These are phyloP conservation scores for Jacana jacana DNA, from an alignment of 2,113 vertebrate species.

Conservation along the genomic window DNA sequence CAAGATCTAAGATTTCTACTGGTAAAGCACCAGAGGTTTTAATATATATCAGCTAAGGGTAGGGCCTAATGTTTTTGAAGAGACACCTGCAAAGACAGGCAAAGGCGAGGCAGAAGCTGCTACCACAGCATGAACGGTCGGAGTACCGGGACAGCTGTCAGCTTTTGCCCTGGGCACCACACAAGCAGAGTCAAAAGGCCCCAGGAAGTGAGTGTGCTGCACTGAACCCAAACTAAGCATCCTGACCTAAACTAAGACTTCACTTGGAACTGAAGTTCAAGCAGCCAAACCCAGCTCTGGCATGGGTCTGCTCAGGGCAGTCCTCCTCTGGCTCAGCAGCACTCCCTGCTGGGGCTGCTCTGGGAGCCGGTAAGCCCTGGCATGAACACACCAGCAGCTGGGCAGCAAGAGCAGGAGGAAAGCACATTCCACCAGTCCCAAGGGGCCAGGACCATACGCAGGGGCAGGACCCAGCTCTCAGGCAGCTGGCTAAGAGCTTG, in stretches of 20 bases:
- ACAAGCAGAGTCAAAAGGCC: not conserved
- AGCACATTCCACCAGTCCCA: not conserved
- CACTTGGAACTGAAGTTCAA: not conserved
- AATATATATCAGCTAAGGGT: not conserved
- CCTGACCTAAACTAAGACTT: not conserved
- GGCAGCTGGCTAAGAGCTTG: not conserved
- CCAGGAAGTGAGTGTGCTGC: fast-evolving
- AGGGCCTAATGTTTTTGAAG: not conserved
- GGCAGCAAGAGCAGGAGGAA: not conserved
- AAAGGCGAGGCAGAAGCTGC: not conserved
- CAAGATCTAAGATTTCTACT: fast-evolving
- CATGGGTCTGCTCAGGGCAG: not conserved
- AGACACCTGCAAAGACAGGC: not conserved
- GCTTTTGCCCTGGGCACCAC: not conserved
- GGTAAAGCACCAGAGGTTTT: not conserved
- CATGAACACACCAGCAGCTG: fast-evolving
- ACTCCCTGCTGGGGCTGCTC: not conserved
- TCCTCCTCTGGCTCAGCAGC: not conserved
- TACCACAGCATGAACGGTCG: fast-evolving
- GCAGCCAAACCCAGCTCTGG: not conserved
- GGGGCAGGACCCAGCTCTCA: not conserved
- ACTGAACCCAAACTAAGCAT: no score
- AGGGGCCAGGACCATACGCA: not conserved
- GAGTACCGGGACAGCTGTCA: not conserved
- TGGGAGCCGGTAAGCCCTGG: fast-evolving